Evolutionary conservation across 2,888 invertebrate genomes (phyloP), one percentile per base, ranked within the genome.

Genomic region (Phragmatobia fuliginosa): DNA sequence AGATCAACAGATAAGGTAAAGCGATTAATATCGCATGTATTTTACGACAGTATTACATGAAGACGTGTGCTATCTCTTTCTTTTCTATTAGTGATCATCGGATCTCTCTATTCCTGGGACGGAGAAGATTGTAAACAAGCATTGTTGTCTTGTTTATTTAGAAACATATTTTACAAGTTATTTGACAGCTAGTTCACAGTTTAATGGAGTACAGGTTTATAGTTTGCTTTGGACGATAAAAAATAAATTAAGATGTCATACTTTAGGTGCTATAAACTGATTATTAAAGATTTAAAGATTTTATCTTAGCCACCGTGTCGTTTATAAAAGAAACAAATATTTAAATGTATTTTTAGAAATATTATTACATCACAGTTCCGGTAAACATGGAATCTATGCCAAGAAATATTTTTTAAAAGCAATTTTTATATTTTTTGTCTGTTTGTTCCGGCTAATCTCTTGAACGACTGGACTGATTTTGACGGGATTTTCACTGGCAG

Each of bases 1-100:
- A 67, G 67, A 71, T 71, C 45, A 16, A 6, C 18, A 67, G 71
- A 71, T 71, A 67, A 67, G 41, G n/a, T 66, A 36, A n/a, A 33
- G n/a, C 36, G 64, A 64, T 65, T 45, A 33, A 41, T 52, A 67
- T 61, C 64, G 52, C 28, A 28, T 31, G 25, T 65, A 61, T 56
- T 4, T 38, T 49, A 59, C 33, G 61, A 25, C 11, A 38, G 28
- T 16, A 62, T 61, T 45, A 66, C 1, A 38, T 21, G 49, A 61
- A 31, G 2, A 10, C 8, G 36, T 38, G 25, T 58, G 7, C 18
- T 60, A 8, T 62, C 68, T 63, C 68, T 45, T 68, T 63, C 25
- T 49, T 36, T 25, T 49, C 36, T 21, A 38, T 36, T 11, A 36
- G 4, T 60, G 16, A 31, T 49, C 10, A 63, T 60, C 59, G 14